Base-by-base conservation (phyloP, 2,797 vertebrate species). In the Sebastes matsubarae region DNA sequence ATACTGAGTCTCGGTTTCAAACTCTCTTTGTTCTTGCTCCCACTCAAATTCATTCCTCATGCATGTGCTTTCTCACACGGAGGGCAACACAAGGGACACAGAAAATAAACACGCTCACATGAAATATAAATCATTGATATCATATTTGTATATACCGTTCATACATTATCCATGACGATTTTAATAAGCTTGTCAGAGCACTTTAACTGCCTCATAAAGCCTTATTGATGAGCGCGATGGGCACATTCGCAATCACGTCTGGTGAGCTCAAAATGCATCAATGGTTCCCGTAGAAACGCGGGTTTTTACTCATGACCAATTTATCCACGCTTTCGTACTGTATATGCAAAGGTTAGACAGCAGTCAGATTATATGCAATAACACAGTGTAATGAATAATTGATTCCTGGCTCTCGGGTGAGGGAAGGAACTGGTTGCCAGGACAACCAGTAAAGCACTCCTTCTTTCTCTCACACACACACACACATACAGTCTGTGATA, bases 341-440 rank as follows among this genome's bases (percentile, higher is more conserved):
- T 82, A 63, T 74, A 75, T 78, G 85, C 69, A 86, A 79, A 84
- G 32, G 14, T 50, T 38, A 72, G 68, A 68, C 78, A 82, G 68
- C 57, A 72, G 82, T 87, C 76, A 81, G 74, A 90, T 88, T 84
- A 81, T 80, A 77, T 84, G 81, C 85, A 87, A 87, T 90, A 90
- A 91, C 82, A 93, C 80, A 88, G 81, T 81, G 78, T 85, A 66
- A 89, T 93, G 86, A 94, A 92, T 92, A 93, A 89, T 92, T 90
- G 88, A 92, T 87, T 89, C 27, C n/a, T 58, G 65, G 72, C 60
- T 88, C 50, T 72, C 1, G 18, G 79, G 63, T 83, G 50, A 83
- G 32, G 24, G 64, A 84, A 88, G 55, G 27, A 84, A 71, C 66
- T 60, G 63, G 92, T 94, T 94, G 84, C 92, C 59, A 84, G 57